Conservation (phyloP, 92 coral and sea anemone genomes). For the Paramuricea clavata region DNA sequence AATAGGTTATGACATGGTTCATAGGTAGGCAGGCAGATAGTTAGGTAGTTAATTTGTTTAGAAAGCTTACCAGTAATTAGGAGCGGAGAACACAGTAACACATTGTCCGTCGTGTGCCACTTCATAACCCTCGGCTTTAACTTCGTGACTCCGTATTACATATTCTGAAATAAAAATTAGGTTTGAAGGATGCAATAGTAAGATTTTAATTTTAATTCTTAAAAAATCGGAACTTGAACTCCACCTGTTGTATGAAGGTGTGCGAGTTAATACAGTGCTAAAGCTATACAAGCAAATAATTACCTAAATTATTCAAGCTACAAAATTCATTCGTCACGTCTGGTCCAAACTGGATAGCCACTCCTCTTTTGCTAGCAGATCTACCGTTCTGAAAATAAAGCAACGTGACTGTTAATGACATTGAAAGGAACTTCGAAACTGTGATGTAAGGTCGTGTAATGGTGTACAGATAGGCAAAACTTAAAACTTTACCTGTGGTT, state of each 20-base stretch:
- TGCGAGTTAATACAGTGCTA: too few relatives aligned
- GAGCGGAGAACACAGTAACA: conserved; percentile 96
- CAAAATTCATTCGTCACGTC: conserved; percentile 92
- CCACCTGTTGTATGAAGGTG: too few relatives aligned
- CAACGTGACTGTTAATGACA: not conserved
- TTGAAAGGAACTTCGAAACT: not conserved
- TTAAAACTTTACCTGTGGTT: conserved; percentile 76
- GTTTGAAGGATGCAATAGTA: too few relatives aligned
- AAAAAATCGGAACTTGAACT: too few relatives aligned
- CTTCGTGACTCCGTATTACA: conserved; percentile 95
- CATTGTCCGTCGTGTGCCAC: conserved; percentile 92
- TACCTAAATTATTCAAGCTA: conserved; percentile 83
- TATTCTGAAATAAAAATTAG: conserved; percentile 78
- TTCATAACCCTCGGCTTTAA: conserved; percentile 95
- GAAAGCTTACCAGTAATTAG: conserved; percentile 88
- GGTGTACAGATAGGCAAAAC: too few relatives aligned
- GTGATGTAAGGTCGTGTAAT: too few relatives aligned
- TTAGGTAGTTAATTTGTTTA: too few relatives aligned
- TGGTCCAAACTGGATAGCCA: conserved; percentile 97
- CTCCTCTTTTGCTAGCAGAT: conserved; percentile 95
- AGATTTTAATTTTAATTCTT: too few relatives aligned
- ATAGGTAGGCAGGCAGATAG: too few relatives aligned
- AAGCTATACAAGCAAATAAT: conserved; percentile 1
- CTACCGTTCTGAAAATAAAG: conserved; percentile 83
- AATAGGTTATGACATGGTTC: not conserved